phyloP scores from a whole-genome alignment of 2,113 vertebrate species.

The Pleuronectes platessa region DNA sequence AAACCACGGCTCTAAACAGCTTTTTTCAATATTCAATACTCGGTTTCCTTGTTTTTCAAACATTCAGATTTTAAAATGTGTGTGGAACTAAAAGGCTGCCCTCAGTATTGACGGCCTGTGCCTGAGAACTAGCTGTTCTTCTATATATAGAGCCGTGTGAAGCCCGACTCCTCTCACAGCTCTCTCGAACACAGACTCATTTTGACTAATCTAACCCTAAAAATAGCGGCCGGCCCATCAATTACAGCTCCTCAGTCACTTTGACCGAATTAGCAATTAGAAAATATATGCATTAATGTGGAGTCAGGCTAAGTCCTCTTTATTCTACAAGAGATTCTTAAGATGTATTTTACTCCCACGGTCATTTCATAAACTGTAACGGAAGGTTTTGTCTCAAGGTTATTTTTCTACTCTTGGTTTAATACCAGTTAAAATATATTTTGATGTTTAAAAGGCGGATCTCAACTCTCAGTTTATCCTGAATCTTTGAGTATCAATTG shows the following conservation, averaged over 20 bases:
- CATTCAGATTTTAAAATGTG: not conserved
- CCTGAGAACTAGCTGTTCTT: not conserved
- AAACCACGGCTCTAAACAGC: too few relatives aligned
- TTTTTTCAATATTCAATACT: not conserved
- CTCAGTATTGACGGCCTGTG: not conserved
- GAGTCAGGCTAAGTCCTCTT: not conserved
- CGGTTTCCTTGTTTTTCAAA: not conserved
- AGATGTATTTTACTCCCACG: not conserved
- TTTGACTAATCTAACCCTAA: slow-evolving; percentile 6
- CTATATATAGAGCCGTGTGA: slow-evolving; percentile 4
- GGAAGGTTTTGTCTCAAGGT: too few relatives aligned
- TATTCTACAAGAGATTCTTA: not conserved
- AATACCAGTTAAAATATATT: too few relatives aligned
- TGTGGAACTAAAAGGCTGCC: not conserved
- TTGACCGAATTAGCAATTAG: slow-evolving; percentile 1
- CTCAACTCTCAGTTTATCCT: too few relatives aligned
- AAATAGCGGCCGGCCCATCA: slow-evolving; percentile 38
- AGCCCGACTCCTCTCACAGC: not conserved
- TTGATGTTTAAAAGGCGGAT: too few relatives aligned
- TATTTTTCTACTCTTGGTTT: too few relatives aligned
- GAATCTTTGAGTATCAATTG: too few relatives aligned
- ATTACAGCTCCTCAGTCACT: slow-evolving; percentile 3
- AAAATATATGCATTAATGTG: slow-evolving; percentile 41
- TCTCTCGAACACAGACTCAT: slow-evolving; percentile 1
- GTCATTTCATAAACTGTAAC: too few relatives aligned